phyloP scores from a whole-genome alignment of 2,797 vertebrate species.

The Lophius americanus region DNA sequence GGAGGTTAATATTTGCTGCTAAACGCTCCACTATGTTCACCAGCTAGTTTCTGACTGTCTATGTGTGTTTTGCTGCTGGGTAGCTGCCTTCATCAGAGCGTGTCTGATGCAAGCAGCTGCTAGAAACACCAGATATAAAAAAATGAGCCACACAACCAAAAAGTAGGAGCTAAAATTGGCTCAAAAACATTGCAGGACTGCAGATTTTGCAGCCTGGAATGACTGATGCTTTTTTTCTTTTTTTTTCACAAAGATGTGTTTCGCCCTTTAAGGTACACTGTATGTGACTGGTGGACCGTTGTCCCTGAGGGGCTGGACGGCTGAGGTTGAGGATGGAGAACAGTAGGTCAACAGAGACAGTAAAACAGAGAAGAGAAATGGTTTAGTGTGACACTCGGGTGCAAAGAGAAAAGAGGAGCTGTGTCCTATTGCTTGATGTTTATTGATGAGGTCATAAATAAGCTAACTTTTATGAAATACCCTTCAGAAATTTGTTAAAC shows the following conservation, averaged over 20 bases:
- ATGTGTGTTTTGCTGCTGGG: too few relatives aligned
- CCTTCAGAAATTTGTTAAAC: slow-evolving; percentile 1
- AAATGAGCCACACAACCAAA: not conserved
- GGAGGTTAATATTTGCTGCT: too few relatives aligned
- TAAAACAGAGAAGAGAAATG: not conserved
- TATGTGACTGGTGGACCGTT: not conserved
- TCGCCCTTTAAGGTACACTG: not conserved
- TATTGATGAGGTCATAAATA: not conserved
- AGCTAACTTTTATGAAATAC: not conserved
- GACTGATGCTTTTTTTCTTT: slow-evolving; percentile 4
- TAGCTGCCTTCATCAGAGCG: too few relatives aligned
- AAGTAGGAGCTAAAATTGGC: not conserved
- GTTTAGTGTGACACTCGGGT: not conserved
- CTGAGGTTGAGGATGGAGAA: slow-evolving; percentile 17
- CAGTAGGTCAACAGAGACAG: slow-evolving; percentile 25
- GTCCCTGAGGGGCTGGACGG: slow-evolving; percentile 13
- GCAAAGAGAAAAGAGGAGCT: not conserved
- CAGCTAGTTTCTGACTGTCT: too few relatives aligned
- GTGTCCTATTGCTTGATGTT: not conserved
- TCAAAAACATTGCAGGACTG: not conserved
- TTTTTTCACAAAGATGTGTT: not conserved
- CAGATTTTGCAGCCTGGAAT: too few relatives aligned
- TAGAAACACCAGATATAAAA: not conserved
- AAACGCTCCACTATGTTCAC: too few relatives aligned
- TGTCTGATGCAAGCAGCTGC: not conserved